Evolutionary conservation across 2,113 vertebrate genomes (phyloP).

Genomic region (Corythornis madagascariensis): DNA sequence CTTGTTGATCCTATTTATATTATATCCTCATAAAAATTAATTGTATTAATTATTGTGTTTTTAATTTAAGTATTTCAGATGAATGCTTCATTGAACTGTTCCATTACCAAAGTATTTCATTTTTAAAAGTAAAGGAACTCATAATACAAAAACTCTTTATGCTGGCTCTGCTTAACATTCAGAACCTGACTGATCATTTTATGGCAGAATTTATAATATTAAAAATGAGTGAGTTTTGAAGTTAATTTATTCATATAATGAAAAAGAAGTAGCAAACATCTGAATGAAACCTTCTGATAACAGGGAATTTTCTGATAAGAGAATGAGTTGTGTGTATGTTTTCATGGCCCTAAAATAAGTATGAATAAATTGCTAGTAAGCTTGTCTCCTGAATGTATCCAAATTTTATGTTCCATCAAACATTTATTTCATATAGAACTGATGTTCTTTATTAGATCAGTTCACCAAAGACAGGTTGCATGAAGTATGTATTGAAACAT

Average conservation of each 20-base stretch:
- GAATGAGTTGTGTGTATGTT: not conserved
- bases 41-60: not conserved
- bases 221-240: not conserved
- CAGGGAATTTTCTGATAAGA: not conserved
- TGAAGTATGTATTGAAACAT: not conserved
- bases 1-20: not conserved
- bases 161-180: not conserved
- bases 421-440: not conserved
- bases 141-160: not conserved
- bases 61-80: constrained; percentile 20
- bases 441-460: not conserved
- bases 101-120: not conserved
- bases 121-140: constrained; percentile 3
- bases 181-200: not conserved
- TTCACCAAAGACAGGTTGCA: not conserved
- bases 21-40: not conserved
- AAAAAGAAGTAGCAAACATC: not conserved
- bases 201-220: not conserved
- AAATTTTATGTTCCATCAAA: not conserved
- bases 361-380: not conserved
- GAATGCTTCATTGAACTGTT: not conserved
- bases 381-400: not conserved
- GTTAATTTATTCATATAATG: not conserved
- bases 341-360: not conserved
- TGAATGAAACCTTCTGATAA: not conserved